Percentiles rank a stretch among this genome's conserved stretches.
These are phyloP conservation scores for Botia almorhae DNA, from an alignment of 2,797 vertebrate genomes.

Conservation along the genomic window DNA sequence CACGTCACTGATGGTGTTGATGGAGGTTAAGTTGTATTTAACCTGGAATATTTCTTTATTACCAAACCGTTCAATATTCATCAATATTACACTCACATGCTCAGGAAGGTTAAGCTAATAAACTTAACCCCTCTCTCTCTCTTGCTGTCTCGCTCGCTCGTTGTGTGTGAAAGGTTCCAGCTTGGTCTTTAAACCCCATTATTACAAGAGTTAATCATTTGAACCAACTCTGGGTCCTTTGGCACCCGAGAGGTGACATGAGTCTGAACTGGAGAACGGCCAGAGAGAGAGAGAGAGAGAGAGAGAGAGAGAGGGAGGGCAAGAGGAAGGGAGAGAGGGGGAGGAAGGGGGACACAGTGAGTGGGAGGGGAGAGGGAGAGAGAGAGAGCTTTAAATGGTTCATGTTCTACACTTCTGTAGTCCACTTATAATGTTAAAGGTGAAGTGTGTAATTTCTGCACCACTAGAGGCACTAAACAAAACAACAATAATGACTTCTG, in stretches of 20 bases:
- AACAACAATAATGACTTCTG: no score
- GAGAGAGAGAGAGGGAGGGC: background rate
- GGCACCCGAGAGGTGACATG: constrained; percentile 4
- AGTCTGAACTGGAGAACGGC: background rate
- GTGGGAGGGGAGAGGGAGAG: no score
- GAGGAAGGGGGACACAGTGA: no score
- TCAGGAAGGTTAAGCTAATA: constrained; percentile 32
- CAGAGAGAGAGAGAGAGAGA: constrained; percentile 3
- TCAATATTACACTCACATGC: constrained; percentile 30
- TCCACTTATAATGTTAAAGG: constrained; percentile 3
- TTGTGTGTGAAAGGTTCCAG: constrained; percentile 20
- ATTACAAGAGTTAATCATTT: constrained; percentile 51
- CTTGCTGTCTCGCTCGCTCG: constrained; percentile 20
- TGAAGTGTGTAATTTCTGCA: no score
- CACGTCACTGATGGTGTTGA: background rate
- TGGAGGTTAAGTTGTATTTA: constrained; percentile 37
- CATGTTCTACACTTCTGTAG: background rate
- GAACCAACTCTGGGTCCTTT: constrained; percentile 36
- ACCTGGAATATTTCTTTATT: constrained; percentile 16
- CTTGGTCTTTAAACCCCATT: constrained; percentile 42
- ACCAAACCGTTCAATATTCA: constrained; percentile 1
- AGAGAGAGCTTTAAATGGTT: background rate
- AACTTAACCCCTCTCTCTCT: constrained; percentile 31
- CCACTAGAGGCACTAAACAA: no score
- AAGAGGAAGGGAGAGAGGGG: background rate